These are phyloP conservation scores for Melikaiella ostensackeni DNA, from an alignment of 2,888 invertebrate genomes.

Conservation along the genomic window DNA sequence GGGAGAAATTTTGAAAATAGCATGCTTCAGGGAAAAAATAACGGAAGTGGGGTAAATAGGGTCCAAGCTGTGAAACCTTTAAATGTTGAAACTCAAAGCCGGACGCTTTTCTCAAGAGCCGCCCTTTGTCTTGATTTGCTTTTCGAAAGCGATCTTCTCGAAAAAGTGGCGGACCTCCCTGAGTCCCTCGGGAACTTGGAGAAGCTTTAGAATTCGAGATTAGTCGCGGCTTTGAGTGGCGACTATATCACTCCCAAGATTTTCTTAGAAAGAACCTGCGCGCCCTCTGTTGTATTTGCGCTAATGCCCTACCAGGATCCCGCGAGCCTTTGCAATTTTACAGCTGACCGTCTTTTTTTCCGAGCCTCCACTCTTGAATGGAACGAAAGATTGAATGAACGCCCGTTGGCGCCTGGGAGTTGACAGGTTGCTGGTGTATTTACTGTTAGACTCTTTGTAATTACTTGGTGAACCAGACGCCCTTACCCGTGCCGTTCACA, in stretches of 20 bases:
- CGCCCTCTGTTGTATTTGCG: neutral
- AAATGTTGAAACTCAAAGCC: neutral
- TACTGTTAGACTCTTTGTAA: conserved; percentile 30
- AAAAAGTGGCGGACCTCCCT: conserved; percentile 14
- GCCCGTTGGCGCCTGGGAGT: conserved; percentile 13
- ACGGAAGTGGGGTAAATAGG: neutral
- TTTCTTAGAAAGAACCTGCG: conserved; percentile 17
- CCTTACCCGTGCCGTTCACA: neutral
- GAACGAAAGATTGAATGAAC: conserved; percentile 24
- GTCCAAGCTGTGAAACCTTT: neutral
- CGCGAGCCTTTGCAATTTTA: neutral
- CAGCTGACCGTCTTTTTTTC: neutral
- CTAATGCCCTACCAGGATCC: neutral
- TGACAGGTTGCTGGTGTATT: conserved; percentile 28
- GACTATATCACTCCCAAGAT: conserved; percentile 8
- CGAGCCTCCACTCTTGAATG: neutral
- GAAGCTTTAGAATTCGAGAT: conserved; percentile 1
- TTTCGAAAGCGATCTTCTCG: conserved; percentile 16
- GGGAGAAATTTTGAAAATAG: neutral
- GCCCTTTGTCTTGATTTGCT: conserved; percentile 21
- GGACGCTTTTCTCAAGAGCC: conserved; percentile 28
- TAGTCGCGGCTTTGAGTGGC: conserved; percentile 5
- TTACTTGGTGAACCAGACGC: conserved; percentile 23
- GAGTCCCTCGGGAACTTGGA: neutral
- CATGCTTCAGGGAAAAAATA: neutral